These are phyloP conservation scores for Drosophila persimilis DNA, from an alignment of 1,140 invertebrate genomes.

Conservation along the genomic window DNA sequence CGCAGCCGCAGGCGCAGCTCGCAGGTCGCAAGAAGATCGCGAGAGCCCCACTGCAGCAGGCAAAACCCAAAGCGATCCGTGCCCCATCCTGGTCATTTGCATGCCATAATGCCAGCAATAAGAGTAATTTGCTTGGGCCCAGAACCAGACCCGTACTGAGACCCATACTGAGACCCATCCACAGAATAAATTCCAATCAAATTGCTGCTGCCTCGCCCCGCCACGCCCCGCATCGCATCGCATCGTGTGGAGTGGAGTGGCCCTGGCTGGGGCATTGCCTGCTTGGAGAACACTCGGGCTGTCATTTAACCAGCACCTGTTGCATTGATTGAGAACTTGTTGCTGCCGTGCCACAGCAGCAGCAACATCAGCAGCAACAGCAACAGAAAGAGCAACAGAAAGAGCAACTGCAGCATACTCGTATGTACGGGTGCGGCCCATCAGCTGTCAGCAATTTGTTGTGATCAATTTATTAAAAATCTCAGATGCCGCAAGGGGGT, in stretches of 20 bases:
- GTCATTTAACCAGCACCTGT: conserved; percentile 61
- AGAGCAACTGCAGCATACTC: background rate
- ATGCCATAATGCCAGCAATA: conserved; percentile 52
- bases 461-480: conserved; percentile 77
- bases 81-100: conserved; percentile 43
- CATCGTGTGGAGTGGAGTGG: conserved; percentile 9
- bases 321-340: conserved; percentile 79
- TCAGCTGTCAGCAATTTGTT: conserved; percentile 81
- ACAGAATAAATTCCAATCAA: conserved; percentile 74
- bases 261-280: conserved; percentile 31
- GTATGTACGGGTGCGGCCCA: conserved; percentile 53
- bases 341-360: conserved; percentile 33
- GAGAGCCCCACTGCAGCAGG: conserved; percentile 1
- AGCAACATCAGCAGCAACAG: conserved; percentile 13
- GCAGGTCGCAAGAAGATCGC: background rate
- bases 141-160: background rate
- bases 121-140: conserved; percentile 52
- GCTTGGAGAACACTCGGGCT: conserved; percentile 25
- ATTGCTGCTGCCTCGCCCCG: conserved; percentile 41
- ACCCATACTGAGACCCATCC: conserved; percentile 7
- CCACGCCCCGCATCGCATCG: background rate
- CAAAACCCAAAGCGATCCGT: conserved; percentile 2
- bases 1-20: conserved; percentile 30
- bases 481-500: conserved; percentile 11
- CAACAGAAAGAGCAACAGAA: conserved; percentile 9